Evolutionary conservation across 1,140 invertebrate species (phyloP), one percentile per base, ranked within the genome.

Genomic region (Dendroctonus valens): DNA sequence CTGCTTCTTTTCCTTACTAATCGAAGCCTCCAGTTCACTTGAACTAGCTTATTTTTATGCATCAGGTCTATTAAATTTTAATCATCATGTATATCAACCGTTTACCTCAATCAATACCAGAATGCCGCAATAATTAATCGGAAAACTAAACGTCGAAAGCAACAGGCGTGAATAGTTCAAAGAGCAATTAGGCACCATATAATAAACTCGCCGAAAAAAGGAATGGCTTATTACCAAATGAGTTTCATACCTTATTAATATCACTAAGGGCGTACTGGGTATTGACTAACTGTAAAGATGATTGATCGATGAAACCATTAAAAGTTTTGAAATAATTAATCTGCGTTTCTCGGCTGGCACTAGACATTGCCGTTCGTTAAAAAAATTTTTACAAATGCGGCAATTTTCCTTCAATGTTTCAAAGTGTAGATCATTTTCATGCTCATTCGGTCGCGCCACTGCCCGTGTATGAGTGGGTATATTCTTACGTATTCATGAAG

Each of bases 241-340:
- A 57, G 40, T 57, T 64, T 39, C 52, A 57, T 59, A 14, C 37
- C 7, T 60, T 67, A 67, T 67, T 67, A 48, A 60, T 59, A 44
- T 65, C 61, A 54, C 44, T 39, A 59, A 59, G 64, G 57, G 58
- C 55, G 55, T 54, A 53, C 26, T 48, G 44, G 51, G 37, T 69
- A 68, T 65, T 57, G 59, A 67, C 54, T 72, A 73, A 75, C 72
- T 70, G 72, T 70, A 70, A 68, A 71, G 48, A 72, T 73, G 72
- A 75, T 75, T 74, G 68, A 75, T 75, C 63, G 63, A 63, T 65
- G 14, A n/a, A 15, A 51, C 54, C 57, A 68, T 70, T 68, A 72
- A 57, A 67, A 58, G 44, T 67, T 66, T 65, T 59, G 60, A 70
- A 74, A 70, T 71, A 71, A 74, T 75, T 73, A 72, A 72, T 67